phyloP scores from a whole-genome alignment of 2,797 vertebrate genomes.

The Parauchenoglanis ngamensis region DNA sequence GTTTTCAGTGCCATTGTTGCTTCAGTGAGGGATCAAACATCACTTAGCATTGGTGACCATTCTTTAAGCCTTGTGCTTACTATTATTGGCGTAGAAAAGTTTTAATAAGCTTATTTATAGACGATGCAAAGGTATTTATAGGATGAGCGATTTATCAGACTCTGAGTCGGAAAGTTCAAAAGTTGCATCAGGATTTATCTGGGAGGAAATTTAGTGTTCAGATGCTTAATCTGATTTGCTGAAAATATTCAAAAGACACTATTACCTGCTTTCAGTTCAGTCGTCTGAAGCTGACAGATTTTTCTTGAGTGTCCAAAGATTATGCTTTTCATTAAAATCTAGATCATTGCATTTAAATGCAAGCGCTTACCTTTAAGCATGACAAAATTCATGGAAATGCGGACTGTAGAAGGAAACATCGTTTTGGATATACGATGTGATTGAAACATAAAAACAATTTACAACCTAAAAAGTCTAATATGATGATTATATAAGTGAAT shows the following conservation, averaged over 20 bases:
- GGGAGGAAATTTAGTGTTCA: background rate
- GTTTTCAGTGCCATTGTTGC: constrained; percentile 21
- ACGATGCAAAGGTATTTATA: background rate
- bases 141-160: background rate
- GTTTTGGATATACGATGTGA: background rate
- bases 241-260: background rate
- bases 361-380: background rate
- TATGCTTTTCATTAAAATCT: too few relatives aligned
- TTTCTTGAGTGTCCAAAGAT: background rate
- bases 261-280: background rate
- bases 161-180: background rate
- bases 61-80: background rate
- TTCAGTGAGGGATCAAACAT: constrained; percentile 34
- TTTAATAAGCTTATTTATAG: background rate
- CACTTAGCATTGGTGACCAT: background rate
- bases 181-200: background rate
- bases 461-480: background rate
- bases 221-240: background rate
- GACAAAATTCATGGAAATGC: background rate
- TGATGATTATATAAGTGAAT: background rate
- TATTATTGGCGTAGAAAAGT: background rate
- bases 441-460: background rate
- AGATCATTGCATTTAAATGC: background rate
- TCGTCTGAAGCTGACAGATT: background rate
- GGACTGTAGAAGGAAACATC: background rate